Evolutionary conservation across 2,797 vertebrate genomes (phyloP).

Genomic region (Allobates femoralis): DNA sequence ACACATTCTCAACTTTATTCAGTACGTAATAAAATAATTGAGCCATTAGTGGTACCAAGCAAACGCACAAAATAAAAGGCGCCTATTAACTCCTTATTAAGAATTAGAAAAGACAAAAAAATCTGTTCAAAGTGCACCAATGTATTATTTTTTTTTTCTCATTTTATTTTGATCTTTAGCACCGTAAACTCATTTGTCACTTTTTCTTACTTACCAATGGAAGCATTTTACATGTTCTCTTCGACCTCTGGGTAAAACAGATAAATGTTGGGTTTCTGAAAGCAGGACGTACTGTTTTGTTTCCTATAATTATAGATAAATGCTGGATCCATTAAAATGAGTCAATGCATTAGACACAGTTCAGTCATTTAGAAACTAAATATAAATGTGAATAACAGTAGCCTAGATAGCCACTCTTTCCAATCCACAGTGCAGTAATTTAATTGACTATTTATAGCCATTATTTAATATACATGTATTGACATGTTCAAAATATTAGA

Average conservation of each 20-base stretch:
- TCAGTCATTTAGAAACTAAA: conserved; percentile 46
- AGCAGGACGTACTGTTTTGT: conserved; percentile 50
- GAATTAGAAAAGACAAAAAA: conserved; percentile 29
- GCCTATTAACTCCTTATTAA: conserved; percentile 19
- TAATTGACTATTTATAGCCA: not conserved
- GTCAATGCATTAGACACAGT: conserved; percentile 50
- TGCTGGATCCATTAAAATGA: conserved; percentile 54
- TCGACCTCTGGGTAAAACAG: conserved; percentile 49
- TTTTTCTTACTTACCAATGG: conserved; percentile 30
- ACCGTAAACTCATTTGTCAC: conserved; percentile 35
- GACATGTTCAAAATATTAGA: not conserved
- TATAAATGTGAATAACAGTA: conserved; percentile 31
- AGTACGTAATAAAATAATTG: conserved; percentile 33
- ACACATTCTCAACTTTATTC: conserved; percentile 7
- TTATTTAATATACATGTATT: not conserved
- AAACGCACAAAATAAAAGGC: conserved; percentile 17
- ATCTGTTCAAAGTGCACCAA: conserved; percentile 5
- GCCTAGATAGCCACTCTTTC: conserved; percentile 9
- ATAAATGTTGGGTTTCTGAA: conserved; percentile 54
- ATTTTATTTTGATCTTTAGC: conserved; percentile 33
- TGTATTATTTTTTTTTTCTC: not conserved
- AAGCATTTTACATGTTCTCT: conserved; percentile 36
- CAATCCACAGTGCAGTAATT: not conserved
- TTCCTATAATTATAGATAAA: conserved; percentile 62
- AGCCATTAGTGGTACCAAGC: not conserved